Percentiles rank a stretch among this genome's conserved stretches.
phyloP scores from a whole-genome alignment of 2,797 vertebrate species.

The Scolopax bukidnonensis region DNA sequence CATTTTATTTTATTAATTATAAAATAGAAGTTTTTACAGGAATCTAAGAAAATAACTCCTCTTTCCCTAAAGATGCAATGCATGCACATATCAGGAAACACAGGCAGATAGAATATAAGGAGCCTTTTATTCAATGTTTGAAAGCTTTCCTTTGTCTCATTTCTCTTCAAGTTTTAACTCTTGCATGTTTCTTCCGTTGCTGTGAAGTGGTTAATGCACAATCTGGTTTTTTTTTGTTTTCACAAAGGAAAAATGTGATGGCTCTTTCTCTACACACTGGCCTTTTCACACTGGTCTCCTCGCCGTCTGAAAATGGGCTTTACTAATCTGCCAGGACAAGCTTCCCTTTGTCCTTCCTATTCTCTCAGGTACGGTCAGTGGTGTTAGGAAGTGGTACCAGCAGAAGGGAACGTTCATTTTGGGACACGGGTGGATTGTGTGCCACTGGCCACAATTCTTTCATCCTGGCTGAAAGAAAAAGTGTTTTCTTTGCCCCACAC shows the following conservation, averaged over 20 bases:
- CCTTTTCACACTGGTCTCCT: not conserved
- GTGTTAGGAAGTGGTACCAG: not conserved
- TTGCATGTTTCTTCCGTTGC: not conserved
- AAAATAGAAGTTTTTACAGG: not conserved
- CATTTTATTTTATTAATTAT: constrained; percentile 35
- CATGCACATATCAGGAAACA: not conserved
- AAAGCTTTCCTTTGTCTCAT: constrained; percentile 1
- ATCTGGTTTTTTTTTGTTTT: not conserved
- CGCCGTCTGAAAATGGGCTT: not conserved
- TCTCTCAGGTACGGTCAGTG: not conserved
- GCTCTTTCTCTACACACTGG: not conserved
- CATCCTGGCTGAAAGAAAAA: not conserved
- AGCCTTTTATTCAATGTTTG: not conserved
- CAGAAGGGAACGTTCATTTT: not conserved
- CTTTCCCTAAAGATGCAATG: constrained; percentile 10
- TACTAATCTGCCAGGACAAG: not conserved
- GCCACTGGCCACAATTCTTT: not conserved
- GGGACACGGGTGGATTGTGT: not conserved
- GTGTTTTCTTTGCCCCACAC: not conserved
- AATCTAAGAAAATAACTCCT: not conserved
- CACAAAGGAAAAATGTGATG: not conserved
- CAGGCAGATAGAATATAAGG: not conserved
- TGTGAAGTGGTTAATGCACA: not conserved
- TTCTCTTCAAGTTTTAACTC: not conserved
- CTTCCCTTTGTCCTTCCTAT: not conserved